Evolutionary conservation across 2,888 invertebrate genomes (phyloP), one percentile per base, ranked within the genome.

Genomic region (Polymixis flavicincta): DNA sequence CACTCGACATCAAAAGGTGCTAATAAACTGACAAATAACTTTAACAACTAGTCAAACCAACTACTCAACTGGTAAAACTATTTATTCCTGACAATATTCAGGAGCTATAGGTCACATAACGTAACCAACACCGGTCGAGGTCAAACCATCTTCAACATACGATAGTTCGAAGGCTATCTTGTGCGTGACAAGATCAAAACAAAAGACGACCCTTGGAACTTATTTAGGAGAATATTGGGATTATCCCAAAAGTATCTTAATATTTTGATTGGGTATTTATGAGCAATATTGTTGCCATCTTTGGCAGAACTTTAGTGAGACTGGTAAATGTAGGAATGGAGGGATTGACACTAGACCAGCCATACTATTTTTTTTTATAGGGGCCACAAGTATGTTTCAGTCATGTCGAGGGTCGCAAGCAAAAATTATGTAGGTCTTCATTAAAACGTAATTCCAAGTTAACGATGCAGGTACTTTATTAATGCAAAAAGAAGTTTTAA

Each of bases 151-250:
- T 64, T 45, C 22, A 48, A 45, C 52, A 70, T 45, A 45, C 25
- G 45, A 78, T n/a, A 78, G 45, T 14, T 61, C 28, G 19, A 64
- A 78, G 77, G 71, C 65, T 59, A 79, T 25, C 22, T 63, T 32
- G 63, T 45, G 45, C 57, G 79, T 78, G 71, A 70, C 79, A 50
- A 55, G 61, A 63, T 70, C 70, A 78, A 69, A 69, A 65, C 79
- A 52, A 52, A 52, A 65, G 48, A 71, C 48, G 70, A 59, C 57
- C 28, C 48, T 77, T 65, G 11, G 19, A 60, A 64, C 25, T 45
- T 52, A 57, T 63, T 50, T 22, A 32, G 45, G 61, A 65, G 22
- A 60, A 66, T 77, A 67, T 66, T 37, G 32, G 32, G 52, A 54
- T 67, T 14, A 76, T 19, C 32, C 25, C 2, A 2, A 19, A 28